phyloP scores from a whole-genome alignment of 2,113 vertebrate species.

The Acrocephalus arundinaceus region DNA sequence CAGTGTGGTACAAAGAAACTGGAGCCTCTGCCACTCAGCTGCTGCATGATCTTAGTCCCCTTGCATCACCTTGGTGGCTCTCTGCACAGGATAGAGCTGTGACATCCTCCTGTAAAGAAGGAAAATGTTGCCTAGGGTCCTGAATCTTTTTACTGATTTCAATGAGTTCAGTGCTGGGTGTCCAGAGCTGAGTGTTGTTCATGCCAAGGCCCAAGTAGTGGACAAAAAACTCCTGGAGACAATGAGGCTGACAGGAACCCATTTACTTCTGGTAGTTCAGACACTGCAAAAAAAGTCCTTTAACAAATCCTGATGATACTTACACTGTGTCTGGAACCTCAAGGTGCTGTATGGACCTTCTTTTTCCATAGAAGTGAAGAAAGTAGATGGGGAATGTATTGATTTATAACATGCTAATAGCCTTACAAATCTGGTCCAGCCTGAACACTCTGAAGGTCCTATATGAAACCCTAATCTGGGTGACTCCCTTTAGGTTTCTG shows the following conservation, averaged over 20 bases:
- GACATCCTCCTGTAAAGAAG: not conserved
- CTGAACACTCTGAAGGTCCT: not conserved
- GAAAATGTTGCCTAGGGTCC: not conserved
- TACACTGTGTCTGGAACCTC: not conserved
- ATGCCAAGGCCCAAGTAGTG: not conserved
- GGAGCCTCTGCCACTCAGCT: not conserved
- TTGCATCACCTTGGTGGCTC: not conserved
- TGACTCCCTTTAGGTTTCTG: not conserved
- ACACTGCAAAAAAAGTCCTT: not conserved
- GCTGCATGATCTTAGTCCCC: not conserved
- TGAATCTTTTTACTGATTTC: not conserved
- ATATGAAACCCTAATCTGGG: not conserved
- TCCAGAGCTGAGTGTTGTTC: not conserved
- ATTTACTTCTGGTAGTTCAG: not conserved
- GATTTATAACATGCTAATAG: not conserved
- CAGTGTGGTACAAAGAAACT: not conserved
- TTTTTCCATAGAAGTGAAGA: not conserved
- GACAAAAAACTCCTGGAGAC: not conserved
- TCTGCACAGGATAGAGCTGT: not conserved
- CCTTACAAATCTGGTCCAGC: not conserved
- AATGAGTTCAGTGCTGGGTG: not conserved
- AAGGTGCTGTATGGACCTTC: not conserved
- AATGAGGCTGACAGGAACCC: not conserved
- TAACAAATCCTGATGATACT: not conserved
- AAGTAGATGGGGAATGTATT: not conserved